These are phyloP conservation scores for Malaclemys terrapin DNA, from an alignment of 2,113 vertebrate genomes.

Conservation along the genomic window DNA sequence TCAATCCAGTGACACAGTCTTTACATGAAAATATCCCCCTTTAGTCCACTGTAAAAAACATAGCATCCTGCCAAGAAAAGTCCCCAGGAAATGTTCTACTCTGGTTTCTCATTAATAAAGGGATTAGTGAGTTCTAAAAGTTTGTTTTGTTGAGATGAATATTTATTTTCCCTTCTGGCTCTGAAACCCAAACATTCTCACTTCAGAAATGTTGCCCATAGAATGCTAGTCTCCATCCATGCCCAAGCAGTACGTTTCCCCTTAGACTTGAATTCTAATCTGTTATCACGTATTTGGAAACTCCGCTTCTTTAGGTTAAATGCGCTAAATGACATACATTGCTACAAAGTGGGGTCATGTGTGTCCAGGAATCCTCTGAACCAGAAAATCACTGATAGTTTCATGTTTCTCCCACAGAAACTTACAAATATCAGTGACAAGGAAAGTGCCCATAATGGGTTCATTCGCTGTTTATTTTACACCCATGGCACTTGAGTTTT, in stretches of 20 bases:
- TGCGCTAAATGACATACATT: background rate
- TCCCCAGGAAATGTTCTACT: background rate
- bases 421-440: background rate
- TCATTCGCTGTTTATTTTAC: background rate
- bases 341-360: background rate
- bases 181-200: background rate
- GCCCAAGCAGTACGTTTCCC: background rate
- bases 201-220: accelerated
- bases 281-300: background rate
- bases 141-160: background rate
- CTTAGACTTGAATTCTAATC: background rate
- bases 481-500: accelerated
- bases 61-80: slow-evolving; percentile 14
- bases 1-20: background rate
- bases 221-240: background rate
- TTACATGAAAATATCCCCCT: background rate
- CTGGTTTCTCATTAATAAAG: background rate
- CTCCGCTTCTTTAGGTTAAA: background rate
- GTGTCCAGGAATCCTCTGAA: background rate
- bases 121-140: background rate
- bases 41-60: background rate
- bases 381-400: background rate
- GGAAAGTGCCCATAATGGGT: accelerated
- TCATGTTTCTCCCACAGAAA: background rate
- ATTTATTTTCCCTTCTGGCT: background rate